phyloP scores from a whole-genome alignment of 2,113 vertebrate genomes.

The Psephotus haematonotus region DNA sequence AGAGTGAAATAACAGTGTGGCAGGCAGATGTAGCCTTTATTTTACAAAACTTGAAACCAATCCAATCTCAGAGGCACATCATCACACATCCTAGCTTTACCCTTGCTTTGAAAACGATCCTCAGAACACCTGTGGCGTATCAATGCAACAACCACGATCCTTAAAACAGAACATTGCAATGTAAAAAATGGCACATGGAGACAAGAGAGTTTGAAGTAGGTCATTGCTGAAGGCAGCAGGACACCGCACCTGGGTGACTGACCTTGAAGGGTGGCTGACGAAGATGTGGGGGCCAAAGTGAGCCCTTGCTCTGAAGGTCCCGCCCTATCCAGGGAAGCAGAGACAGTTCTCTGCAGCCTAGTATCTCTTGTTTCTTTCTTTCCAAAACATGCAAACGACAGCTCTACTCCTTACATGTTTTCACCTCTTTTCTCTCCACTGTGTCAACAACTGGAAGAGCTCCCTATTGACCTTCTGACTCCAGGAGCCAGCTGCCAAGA shows the following conservation, averaged over 20 bases:
- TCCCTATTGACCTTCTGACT: neutral
- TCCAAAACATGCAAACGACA: neutral
- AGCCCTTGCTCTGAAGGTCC: neutral
- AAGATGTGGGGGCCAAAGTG: neutral
- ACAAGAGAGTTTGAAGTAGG: neutral
- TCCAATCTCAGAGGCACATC: neutral
- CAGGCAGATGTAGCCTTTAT: neutral
- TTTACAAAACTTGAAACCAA: neutral
- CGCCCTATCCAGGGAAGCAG: neutral
- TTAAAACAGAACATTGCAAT: neutral
- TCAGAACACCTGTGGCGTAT: neutral
- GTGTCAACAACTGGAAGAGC: neutral
- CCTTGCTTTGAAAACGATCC: neutral
- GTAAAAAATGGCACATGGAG: neutral
- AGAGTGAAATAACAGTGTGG: neutral
- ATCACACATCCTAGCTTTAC: neutral
- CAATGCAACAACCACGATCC: neutral
- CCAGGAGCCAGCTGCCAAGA: neutral
- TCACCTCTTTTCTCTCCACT: neutral
- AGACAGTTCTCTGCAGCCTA: neutral
- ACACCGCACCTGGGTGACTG: accelerated
- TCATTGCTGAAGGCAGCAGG: neutral
- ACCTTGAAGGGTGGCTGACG: neutral
- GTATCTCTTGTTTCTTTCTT: neutral
- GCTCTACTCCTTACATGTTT: neutral